Conservation (phyloP, 2,113 vertebrate genomes). For the Cairina moschata region DNA sequence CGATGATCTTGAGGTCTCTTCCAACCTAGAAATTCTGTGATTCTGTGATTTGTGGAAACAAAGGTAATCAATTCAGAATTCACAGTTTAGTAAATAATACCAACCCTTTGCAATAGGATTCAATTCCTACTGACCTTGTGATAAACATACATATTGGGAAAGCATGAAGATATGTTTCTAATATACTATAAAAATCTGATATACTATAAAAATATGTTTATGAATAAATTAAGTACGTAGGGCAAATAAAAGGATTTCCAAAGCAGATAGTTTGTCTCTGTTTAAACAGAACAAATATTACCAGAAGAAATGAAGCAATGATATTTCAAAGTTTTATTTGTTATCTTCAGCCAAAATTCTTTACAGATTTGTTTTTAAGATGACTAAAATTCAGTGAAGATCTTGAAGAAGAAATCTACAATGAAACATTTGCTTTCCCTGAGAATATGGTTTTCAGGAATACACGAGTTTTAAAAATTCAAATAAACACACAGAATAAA, state of each 20-base stretch:
- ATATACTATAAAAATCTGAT: neutral
- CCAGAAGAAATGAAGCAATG: neutral
- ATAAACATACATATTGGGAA: neutral
- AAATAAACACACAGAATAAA: neutral
- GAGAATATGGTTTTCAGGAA: neutral
- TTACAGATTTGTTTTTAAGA: neutral
- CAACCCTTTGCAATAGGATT: neutral
- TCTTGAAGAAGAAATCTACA: neutral
- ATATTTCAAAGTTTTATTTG: neutral
- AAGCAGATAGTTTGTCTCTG: neutral
- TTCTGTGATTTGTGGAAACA: neutral
- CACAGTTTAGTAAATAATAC: neutral
- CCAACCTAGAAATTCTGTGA: too few species aligned
- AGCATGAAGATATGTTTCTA: neutral
- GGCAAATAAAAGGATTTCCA: constrained; percentile 4
- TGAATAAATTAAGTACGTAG: neutral
- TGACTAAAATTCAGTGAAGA: neutral
- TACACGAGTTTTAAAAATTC: neutral
- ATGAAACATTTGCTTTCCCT: neutral
- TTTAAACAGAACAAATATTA: neutral
- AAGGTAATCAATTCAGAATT: neutral
- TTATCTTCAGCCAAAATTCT: neutral
- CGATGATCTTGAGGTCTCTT: too few species aligned
- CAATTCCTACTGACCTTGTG: neutral
- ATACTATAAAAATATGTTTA: neutral